Conservation (phyloP, 2,797 vertebrate genomes). For the Rhinoraja longicauda region DNA sequence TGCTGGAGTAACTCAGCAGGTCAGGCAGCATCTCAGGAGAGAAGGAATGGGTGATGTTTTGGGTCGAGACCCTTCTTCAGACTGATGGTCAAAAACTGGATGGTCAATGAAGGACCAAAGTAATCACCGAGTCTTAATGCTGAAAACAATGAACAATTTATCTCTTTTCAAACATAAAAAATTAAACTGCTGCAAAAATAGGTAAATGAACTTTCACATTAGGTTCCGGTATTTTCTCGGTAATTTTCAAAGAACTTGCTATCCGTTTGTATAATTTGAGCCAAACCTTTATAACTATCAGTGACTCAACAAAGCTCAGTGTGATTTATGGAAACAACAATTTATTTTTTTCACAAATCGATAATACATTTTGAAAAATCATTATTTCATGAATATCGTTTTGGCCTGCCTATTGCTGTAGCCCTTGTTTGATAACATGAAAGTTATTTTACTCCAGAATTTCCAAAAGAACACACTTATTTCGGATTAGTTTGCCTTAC, state of each 20-base stretch:
- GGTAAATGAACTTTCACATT: neutral
- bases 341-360: neutral
- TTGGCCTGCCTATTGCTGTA: neutral
- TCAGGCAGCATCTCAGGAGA: no score
- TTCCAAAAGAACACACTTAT: neutral
- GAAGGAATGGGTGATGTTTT: no score
- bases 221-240: neutral
- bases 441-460: neutral
- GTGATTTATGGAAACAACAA: conserved; percentile 6
- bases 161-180: neutral
- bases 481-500: neutral
- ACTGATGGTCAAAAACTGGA: no score
- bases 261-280: neutral
- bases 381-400: conserved; percentile 23
- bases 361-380: conserved; percentile 26
- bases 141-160: neutral
- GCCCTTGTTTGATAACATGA: neutral
- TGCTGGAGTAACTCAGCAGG: no score
- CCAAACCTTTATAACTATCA: neutral
- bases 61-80: no score
- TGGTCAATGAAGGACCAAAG: neutral
- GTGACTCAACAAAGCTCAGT: no score
- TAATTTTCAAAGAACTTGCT: neutral
- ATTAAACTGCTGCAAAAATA: neutral
- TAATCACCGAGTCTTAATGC: neutral